Base-by-base conservation (phyloP, 1,140 invertebrate species). In the Thaumatotibia leucotreta region DNA sequence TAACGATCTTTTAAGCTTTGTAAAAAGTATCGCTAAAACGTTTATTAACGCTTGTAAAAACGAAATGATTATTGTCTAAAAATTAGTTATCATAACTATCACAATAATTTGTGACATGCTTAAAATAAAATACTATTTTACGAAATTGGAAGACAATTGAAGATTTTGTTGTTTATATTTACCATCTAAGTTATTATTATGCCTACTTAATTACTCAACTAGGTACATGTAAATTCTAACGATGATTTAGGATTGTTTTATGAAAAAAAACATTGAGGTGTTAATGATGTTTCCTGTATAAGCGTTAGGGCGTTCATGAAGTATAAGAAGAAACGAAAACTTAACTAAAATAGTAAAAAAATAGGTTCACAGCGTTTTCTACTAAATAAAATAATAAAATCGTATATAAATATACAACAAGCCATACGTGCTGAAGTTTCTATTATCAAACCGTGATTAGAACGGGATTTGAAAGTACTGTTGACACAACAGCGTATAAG, bases 101-200 rank as follows among this genome's bases (percentile, higher is more conserved):
- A 74, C 73, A 72, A 68, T 45, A 64, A 39, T 73, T 76, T 79
- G 76, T 77, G 79, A 79, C 73, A 35, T 49, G 65, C 72, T 72
- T 75, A 77, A 73, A 75, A 70, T 74, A 72, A 68, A 68, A 63
- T 45, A 54, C 54, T 70, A 71, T 68, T 66, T 70, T 79, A 83
- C 76, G 77, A 64, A 49, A 69, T 69, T 82, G 81, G 83, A 85
- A 85, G 83, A 85, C 83, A 64, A 73, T 73, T 73, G 61, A 62
- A 22, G 80, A 83, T 80, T 82, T 80, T 80, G 81, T 81, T 79
- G 81, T 76, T 49, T 67, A 69, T 65, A 63, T 69, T 69, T 70
- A 66, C 65, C 64, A 71, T 70, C 50, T 69, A 70, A 75, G 70
- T 66, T 74, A 80, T 0, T 45, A 45, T 83, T 80, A 82, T 82